phyloP scores from a whole-genome alignment of 2,888 invertebrate species.

The Nephrocerus scutellatus region DNA sequence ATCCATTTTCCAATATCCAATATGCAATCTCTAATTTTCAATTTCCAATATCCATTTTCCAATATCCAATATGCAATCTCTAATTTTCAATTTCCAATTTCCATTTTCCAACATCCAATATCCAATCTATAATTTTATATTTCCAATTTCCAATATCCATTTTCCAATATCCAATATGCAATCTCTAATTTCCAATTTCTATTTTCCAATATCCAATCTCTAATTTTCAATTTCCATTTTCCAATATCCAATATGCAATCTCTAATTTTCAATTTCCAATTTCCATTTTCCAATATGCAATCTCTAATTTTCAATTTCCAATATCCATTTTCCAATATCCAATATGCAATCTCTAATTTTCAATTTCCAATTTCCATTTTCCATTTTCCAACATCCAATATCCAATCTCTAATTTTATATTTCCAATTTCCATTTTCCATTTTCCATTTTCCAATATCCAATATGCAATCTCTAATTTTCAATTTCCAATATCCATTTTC shows the following conservation, averaged over 20 bases:
- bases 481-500: background rate
- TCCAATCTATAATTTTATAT: background rate
- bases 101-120: constrained; percentile 11
- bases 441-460: too few species aligned
- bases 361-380: constrained; percentile 4
- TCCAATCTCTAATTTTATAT: background rate
- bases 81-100: constrained; percentile 6
- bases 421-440: too few species aligned
- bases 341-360: background rate
- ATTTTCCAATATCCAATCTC: constrained; percentile 1
- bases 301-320: too few species aligned
- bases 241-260: constrained; percentile 9
- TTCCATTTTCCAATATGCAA: too few species aligned
- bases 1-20: too few species aligned
- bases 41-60: background rate
- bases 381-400: constrained; percentile 11
- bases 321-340: background rate
- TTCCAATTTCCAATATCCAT: too few species aligned
- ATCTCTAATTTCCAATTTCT: background rate
- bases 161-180: too few species aligned
- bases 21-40: too few species aligned
- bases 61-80: too few species aligned
- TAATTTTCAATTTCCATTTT: constrained; percentile 2
- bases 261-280: too few species aligned
- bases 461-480: background rate